Evolutionary conservation across 2,888 invertebrate genomes (phyloP).

Genomic region (Nomada lathburiana): DNA sequence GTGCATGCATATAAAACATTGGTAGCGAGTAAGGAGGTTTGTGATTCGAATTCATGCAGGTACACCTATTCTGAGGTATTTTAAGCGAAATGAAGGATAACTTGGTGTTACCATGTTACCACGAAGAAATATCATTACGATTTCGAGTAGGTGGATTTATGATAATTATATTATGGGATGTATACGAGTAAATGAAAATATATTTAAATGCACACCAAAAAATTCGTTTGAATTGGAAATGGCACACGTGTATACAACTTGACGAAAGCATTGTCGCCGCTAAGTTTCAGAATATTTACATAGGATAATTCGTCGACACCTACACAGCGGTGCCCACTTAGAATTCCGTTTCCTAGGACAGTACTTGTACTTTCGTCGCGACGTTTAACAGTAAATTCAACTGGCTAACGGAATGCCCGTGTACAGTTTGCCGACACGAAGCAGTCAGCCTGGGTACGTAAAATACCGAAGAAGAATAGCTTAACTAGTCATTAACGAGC

Average conservation of each 20-base stretch:
- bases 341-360: constrained; percentile 19
- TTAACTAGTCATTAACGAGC: constrained; percentile 60
- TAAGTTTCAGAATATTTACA: neutral
- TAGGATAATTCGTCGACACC: neutral
- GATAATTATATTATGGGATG: no score
- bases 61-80: no score
- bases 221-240: no score
- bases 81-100: no score
- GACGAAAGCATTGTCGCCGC: no score
- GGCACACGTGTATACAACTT: neutral
- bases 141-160: no score
- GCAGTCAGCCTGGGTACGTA: constrained; percentile 17
- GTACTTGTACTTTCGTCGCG: constrained; percentile 30
- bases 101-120: no score
- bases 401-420: constrained; percentile 34
- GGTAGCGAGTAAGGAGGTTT: no score
- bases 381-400: constrained; percentile 31
- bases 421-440: constrained; percentile 41
- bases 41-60: no score
- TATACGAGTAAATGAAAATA: no score
- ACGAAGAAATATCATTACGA: no score
- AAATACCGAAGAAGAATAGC: constrained; percentile 43
- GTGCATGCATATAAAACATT: neutral
- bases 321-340: neutral
- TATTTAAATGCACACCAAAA: no score